A percentile compares a stretch with the other conserved stretches of the same genome.
phyloP scores from a whole-genome alignment of 2,888 invertebrate species.

The Muschampia plurimacula region DNA sequence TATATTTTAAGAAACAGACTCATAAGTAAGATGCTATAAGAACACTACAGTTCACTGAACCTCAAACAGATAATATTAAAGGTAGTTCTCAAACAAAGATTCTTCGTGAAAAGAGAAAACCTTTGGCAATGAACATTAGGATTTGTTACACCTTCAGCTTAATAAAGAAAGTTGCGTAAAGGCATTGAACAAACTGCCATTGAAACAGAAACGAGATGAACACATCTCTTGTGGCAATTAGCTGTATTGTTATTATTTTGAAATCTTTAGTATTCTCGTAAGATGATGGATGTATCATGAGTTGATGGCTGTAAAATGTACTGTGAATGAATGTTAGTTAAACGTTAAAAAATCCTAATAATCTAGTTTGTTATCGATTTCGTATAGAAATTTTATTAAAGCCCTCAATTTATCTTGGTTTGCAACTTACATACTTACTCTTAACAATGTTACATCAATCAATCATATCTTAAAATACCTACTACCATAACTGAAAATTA shows the following conservation, averaged over 20 bases:
- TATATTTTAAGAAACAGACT: too few species aligned
- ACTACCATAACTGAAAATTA: too few species aligned
- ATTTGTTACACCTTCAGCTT: constrained; percentile 13
- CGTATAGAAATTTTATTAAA: too few species aligned
- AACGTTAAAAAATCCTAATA: background rate
- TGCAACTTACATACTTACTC: too few species aligned
- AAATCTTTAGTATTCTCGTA: constrained; percentile 13
- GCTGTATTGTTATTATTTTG: constrained; percentile 19
- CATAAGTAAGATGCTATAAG: too few species aligned
- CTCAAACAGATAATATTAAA: too few species aligned
- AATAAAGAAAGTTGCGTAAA: constrained; percentile 28
- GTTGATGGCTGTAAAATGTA: background rate
- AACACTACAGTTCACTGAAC: too few species aligned
- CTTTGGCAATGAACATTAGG: constrained; percentile 5
- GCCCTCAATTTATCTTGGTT: too few species aligned
- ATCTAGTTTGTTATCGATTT: background rate
- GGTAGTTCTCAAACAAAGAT: background rate
- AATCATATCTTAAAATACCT: too few species aligned
- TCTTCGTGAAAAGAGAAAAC: constrained; percentile 9
- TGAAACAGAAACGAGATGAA: constrained; percentile 5
- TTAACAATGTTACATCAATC: too few species aligned
- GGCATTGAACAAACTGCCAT: background rate
- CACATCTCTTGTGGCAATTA: constrained; percentile 15
- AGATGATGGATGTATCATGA: constrained; percentile 15
- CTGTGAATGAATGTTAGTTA: background rate